Conservation (phyloP, 2,888 invertebrate genomes). For the Volucella zonaria region DNA sequence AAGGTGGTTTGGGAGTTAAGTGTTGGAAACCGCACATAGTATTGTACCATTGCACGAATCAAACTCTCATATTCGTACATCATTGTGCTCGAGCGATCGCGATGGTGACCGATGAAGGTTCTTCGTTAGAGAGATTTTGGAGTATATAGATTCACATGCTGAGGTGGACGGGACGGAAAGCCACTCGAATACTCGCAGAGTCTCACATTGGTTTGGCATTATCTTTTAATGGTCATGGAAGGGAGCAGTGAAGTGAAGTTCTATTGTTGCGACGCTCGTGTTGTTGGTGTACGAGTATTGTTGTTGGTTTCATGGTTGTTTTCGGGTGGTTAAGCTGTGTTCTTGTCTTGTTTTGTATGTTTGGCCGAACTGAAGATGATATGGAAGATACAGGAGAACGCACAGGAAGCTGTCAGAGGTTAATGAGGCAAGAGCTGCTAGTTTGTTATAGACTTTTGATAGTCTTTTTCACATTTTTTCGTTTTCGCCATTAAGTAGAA, state of each 20-base stretch:
- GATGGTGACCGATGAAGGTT: slow-evolving; percentile 69
- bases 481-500: not conserved
- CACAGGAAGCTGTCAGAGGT: slow-evolving; percentile 77
- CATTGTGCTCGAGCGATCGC: slow-evolving; percentile 37
- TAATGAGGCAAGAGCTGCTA: slow-evolving; percentile 76
- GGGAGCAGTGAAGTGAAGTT: slow-evolving; percentile 45
- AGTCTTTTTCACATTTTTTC: slow-evolving; percentile 22
- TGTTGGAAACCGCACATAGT: slow-evolving; percentile 34
- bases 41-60: slow-evolving; percentile 6
- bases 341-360: slow-evolving; percentile 62
- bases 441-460: slow-evolving; percentile 30
- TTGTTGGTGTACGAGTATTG: slow-evolving; percentile 32
- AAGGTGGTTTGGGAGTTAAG: slow-evolving; percentile 45
- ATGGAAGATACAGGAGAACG: slow-evolving; percentile 58
- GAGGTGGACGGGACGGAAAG: not conserved
- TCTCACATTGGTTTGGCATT: slow-evolving; percentile 44
- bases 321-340: slow-evolving; percentile 65
- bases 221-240: slow-evolving; percentile 48
- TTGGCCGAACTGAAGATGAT: slow-evolving; percentile 52
- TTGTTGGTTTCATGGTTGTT: slow-evolving; percentile 65
- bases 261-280: slow-evolving; percentile 2
- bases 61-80: slow-evolving; percentile 19
- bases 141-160: slow-evolving; percentile 30
- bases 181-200: not conserved
- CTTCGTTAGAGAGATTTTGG: slow-evolving; percentile 5